A percentile compares a stretch with the other conserved stretches of the same genome.
These are phyloP conservation scores for Stichopus chloronotus DNA, from an alignment of 35 echinoderm and acorn worm species.

Conservation along the genomic window DNA sequence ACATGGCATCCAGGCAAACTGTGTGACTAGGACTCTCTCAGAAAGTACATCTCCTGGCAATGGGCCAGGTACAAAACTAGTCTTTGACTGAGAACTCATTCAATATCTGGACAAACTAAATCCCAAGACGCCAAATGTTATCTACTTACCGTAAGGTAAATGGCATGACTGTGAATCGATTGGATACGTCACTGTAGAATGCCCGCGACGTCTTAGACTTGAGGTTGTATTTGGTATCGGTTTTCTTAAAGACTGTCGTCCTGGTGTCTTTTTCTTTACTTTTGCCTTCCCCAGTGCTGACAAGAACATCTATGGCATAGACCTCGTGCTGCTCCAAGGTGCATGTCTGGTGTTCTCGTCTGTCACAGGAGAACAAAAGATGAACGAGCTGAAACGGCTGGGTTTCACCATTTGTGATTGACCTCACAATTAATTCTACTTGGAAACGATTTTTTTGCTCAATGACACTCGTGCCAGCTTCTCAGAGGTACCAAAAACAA, in stretches of 20 bases:
- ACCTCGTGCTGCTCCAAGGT: constrained; percentile 87
- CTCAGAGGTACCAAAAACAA: too few species aligned
- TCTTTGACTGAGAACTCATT: too few species aligned
- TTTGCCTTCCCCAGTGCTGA: constrained; percentile 90
- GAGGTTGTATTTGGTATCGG: constrained; percentile 73
- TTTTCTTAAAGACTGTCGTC: constrained; percentile 89
- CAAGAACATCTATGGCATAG: constrained; percentile 86
- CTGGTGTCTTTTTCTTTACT: constrained; percentile 73
- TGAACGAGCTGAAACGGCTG: not conserved
- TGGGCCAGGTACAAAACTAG: too few species aligned
- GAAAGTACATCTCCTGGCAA: too few species aligned
- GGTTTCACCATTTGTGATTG: not conserved
- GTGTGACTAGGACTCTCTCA: too few species aligned
- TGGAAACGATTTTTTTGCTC: too few species aligned
- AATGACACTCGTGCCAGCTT: too few species aligned
- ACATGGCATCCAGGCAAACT: too few species aligned
- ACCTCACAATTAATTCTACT: not conserved
- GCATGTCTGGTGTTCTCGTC: constrained; percentile 85
- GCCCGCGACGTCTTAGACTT: constrained; percentile 74
- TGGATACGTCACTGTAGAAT: constrained; percentile 76
- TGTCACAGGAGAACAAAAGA: not conserved
- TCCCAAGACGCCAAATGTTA: too few species aligned
- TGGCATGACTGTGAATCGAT: constrained; percentile 76
- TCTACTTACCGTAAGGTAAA: constrained; percentile 84
- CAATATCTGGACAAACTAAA: too few species aligned